Evolutionary conservation across 1,140 invertebrate genomes (phyloP), one percentile per base, ranked within the genome.

Genomic region (Trichoplusia ni): DNA sequence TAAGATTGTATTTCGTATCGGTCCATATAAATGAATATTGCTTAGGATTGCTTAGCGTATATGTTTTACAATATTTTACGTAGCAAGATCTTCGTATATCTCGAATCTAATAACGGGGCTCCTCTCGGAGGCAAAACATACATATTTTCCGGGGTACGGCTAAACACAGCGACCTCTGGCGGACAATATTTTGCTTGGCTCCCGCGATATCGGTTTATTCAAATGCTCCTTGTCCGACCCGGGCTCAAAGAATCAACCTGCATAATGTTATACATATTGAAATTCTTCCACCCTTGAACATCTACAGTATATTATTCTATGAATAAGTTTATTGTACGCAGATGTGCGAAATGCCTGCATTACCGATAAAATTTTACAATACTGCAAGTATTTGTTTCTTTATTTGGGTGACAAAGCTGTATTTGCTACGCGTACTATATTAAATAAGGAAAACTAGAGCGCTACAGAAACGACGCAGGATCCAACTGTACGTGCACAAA

Each of bases 211-310:
- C 84, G 80, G 83, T 89, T 89, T 89, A 90, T 90, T 90, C 87
- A 90, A 90, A 90, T 90, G 84, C 79, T 80, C 65, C 71, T 42
- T 86, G 80, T 82, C 80, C 76, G 84, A 88, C 83, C 87, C 84
- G 73, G 60, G 75, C 83, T 85, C 82, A 86, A 85, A 86, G 83
- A 86, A 86, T 87, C 87, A 88, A 84, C 84, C 87, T 86, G 87
- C 84, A 90, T 88, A 86, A 84, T 79, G 86, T 88, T 89, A 87
- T 84, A 86, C 81, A 87, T 86, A 88, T 89, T 88, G 85, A 88
- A 88, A 89, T 86, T 88, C 81, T 82, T 89, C 75, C 75, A 71
- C 75, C 77, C 78, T 73, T 73, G 61, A 78, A 81, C 73, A 86
- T 77, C 68, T 64, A 79, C 67, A 67, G 71, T 77, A 78, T 85